These are phyloP conservation scores for Genyomyrus donnyi DNA, from an alignment of 2,113 vertebrate genomes.

Conservation along the genomic window DNA sequence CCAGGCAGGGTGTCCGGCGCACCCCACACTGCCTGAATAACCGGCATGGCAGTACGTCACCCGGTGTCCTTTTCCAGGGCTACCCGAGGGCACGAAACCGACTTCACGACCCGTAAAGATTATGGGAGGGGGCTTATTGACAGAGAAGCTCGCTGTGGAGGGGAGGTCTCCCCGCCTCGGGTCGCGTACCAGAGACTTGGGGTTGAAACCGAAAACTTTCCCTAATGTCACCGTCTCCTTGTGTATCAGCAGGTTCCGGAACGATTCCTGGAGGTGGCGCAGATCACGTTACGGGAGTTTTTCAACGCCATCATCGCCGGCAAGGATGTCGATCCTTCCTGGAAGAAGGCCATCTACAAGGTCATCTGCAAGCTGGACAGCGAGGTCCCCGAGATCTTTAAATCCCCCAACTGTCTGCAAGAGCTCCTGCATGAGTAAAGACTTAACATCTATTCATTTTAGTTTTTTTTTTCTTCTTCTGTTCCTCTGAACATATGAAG, in stretches of 20 bases:
- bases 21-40: conserved; percentile 16
- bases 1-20: not conserved
- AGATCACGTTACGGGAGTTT: conserved; percentile 98
- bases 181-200: conserved; percentile 51
- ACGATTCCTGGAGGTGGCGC: conserved; percentile 96
- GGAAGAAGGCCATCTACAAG: conserved; percentile 99
- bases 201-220: conserved; percentile 74
- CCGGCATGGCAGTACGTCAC: not conserved
- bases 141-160: not conserved
- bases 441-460: conserved; percentile 46
- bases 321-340: conserved; percentile 98
- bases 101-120: not conserved
- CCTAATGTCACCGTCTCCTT: conserved; percentile 73
- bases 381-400: conserved; percentile 96
- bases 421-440: conserved; percentile 97
- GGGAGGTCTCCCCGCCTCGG: not conserved
- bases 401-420: conserved; percentile 97
- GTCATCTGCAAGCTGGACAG: conserved; percentile 99
- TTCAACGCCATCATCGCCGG: conserved; percentile 98
- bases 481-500: conserved; percentile 56
- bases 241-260: conserved; percentile 85
- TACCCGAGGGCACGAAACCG: not conserved
- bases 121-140: not conserved
- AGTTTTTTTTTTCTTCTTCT: conserved; percentile 55
- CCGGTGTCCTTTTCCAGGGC: not conserved